Evolutionary conservation across 2,797 vertebrate species (phyloP), one percentile per base, ranked within the genome.

Genomic region (Mormyrus hasselquistii): DNA sequence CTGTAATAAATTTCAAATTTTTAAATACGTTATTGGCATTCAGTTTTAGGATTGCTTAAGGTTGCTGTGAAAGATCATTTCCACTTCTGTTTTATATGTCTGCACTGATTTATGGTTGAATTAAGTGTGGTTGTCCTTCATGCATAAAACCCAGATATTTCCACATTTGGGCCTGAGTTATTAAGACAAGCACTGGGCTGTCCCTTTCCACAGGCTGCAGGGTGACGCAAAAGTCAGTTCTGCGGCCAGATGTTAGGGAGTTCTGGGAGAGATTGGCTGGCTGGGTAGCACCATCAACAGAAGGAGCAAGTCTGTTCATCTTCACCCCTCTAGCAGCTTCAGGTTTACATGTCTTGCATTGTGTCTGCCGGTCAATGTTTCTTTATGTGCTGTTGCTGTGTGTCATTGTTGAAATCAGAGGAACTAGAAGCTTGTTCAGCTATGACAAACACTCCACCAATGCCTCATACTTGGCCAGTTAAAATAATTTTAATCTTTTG

Each of bases 311-410:
- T 1, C 92, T 98, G 52, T 95, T 98, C 88, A 90, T 98, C 89
- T 98, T 98, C 91, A 93, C 93, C 6, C 96, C 97, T 0, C 91
- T 98, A 69, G 97, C 97, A 91, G 95, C 96, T n/a, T 97, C 97
- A 91, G 96, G 97, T 98, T 73, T 90, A 19, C 14, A 34, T 9
- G 94, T 90, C 62, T 4, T 76, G 3, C 7, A 2, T 38, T 53
- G 8, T 29, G 29, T 65, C 55, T 62, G 57, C 19, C 0, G 41
- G 73, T 41, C 25, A n/a, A 3, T 87, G 25, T 59, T 4, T 4
- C 29, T 29, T 10, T 86, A 3, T 29, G 50, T 86, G 47, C 83
- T 53, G 50, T 86, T 87, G 29, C 14, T 57, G 0, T 38, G 53
- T 57, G 22, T 59, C 49, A 34, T 41, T 38, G 22, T 86, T 16